Evolutionary conservation across 1,140 invertebrate genomes (phyloP).

Genomic region (Himalopsyche phryganea): DNA sequence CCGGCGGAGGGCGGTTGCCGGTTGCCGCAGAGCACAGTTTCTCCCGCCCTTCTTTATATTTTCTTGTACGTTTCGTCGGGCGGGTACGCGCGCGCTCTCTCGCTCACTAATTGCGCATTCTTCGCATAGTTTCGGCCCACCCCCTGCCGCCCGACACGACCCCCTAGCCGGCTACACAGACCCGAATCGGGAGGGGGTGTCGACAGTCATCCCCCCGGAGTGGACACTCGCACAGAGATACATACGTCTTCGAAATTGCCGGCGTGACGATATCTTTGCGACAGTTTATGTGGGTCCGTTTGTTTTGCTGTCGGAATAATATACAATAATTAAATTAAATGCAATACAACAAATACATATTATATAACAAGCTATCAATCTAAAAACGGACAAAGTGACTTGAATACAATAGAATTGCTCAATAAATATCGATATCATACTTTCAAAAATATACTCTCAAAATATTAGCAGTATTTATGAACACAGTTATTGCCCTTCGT

Average conservation of each 20-base stretch:
- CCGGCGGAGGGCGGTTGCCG: not conserved
- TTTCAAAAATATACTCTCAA: too few species aligned
- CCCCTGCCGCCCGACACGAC: constrained; percentile 49
- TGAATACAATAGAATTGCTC: too few species aligned
- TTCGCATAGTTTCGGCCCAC: constrained; percentile 79
- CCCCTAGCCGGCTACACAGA: constrained; percentile 41
- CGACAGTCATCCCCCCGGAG: not conserved
- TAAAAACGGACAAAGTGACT: too few species aligned
- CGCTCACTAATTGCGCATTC: constrained; percentile 86
- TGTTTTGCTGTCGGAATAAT: too few species aligned
- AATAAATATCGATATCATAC: too few species aligned
- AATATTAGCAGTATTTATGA: too few species aligned
- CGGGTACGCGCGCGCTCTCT: constrained; percentile 53
- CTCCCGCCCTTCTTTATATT: constrained; percentile 61
- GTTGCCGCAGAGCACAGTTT: not conserved
- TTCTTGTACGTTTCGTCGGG: constrained; percentile 56
- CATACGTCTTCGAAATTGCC: constrained; percentile 35
- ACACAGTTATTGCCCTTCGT: too few species aligned
- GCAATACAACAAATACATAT: too few species aligned
- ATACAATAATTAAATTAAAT: too few species aligned
- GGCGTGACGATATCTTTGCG: constrained; percentile 33
- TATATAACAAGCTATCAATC: too few species aligned
- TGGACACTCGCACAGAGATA: constrained; percentile 29
- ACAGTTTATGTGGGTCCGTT: too few species aligned
- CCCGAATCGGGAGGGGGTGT: constrained; percentile 25